Evolutionary conservation across 1,140 invertebrate species (phyloP).

Genomic region (Hyles vespertilio): DNA sequence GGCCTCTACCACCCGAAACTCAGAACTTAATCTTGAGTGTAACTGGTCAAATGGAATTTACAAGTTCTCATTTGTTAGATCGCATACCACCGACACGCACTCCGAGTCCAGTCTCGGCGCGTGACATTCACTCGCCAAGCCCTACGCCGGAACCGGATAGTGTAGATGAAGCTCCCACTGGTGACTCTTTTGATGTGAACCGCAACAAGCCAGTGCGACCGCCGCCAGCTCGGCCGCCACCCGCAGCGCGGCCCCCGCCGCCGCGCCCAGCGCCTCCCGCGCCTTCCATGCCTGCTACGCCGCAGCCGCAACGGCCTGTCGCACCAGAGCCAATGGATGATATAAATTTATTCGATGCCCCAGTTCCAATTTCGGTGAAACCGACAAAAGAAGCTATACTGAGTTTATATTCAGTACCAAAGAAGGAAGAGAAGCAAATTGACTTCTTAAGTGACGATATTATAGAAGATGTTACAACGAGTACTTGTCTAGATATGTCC

Average conservation of each 20-base stretch:
- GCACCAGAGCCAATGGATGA: constrained; percentile 35
- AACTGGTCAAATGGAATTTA: constrained; percentile 91
- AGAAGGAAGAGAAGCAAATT: constrained; percentile 67
- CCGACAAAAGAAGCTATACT: constrained; percentile 80
- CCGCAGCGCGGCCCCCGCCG: constrained; percentile 35
- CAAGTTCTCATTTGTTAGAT: constrained; percentile 88
- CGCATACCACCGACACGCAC: constrained; percentile 88
- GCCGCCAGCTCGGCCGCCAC: constrained; percentile 49
- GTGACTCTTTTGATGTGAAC: constrained; percentile 52
- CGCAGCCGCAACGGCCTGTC: constrained; percentile 29
- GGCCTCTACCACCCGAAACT: constrained; percentile 80
- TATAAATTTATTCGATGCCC: constrained; percentile 72
- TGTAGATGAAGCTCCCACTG: constrained; percentile 27
- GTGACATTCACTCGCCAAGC: constrained; percentile 87
- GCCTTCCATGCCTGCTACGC: background rate
- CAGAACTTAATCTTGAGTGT: constrained; percentile 91
- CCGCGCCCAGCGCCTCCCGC: constrained; percentile 39
- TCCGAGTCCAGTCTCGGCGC: constrained; percentile 87
- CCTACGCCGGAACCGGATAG: constrained; percentile 84
- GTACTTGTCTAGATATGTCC: constrained; percentile 24
- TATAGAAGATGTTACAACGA: constrained; percentile 48
- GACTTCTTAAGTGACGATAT: constrained; percentile 77
- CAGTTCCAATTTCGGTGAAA: constrained; percentile 46
- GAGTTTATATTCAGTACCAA: constrained; percentile 79
- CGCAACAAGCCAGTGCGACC: constrained; percentile 61